Evolutionary conservation across 1,140 invertebrate species (phyloP), one percentile per base, ranked within the genome.

Genomic region (Drosophila miranda): DNA sequence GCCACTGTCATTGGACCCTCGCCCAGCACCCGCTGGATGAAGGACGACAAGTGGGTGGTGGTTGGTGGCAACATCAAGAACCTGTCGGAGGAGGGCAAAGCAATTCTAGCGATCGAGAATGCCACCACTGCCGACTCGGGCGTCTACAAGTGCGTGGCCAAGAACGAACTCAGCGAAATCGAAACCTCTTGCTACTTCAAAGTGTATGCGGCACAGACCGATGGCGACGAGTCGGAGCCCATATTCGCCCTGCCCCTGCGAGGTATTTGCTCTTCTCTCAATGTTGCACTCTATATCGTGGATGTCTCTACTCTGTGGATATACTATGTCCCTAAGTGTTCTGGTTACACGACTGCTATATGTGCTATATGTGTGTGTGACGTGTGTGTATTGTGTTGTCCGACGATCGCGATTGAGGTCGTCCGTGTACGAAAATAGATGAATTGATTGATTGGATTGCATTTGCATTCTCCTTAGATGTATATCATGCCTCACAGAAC

Each of bases 1-100:
- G 98, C 96, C 82, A 95, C 95, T 44, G 94, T 98, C 0, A 93
- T 98, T 75, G 96, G 96, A 26, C 90, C 96, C 0, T 95, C 96
- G 66, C 95, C 97, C 2, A 93, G 92, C 43, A 92, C 98, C 2
- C 94, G 95, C 59, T 99, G 97, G 97, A 95, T 94, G 56, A 97
- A 96, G 88, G 95, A 98, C 88, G 95, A 95, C 6, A 90, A 93
- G 56, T 91, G 86, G 78, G 44, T 91, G 8, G 55, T 64, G 9
- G 74, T 82, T 38, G 71, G 78, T 7, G 88, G 81, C 4, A 89
- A 81, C 14, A 38, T 91, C 0, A 83, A 82, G 38, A 91, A 90
- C 51, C 60, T 86, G 0, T 84, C 89, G 13, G 88, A 89, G 30
- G 89, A 90, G 58, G 86, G 78, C 62, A 90, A 90, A 75, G 79